A percentile compares a stretch with the other conserved stretches of the same genome.
These are phyloP conservation scores for Bombus consobrinus DNA, from an alignment of 1,140 invertebrate species.

Conservation along the genomic window DNA sequence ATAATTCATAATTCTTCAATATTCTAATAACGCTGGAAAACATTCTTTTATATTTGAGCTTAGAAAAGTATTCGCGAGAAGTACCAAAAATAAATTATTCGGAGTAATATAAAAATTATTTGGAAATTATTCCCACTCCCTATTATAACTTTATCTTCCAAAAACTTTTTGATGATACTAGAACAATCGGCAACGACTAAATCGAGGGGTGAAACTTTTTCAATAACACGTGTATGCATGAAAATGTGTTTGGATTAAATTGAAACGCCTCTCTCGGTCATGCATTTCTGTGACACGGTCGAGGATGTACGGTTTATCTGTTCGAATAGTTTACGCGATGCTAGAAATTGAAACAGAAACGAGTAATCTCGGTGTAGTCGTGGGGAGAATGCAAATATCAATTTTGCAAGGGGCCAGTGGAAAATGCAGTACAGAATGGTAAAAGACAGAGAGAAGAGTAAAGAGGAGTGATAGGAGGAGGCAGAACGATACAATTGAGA, in stretches of 20 bases:
- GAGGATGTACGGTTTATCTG: neutral
- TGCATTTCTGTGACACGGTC: slow-evolving; percentile 1
- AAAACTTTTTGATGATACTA: neutral
- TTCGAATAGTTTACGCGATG: slow-evolving; percentile 4
- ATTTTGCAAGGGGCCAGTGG: slow-evolving; percentile 24
- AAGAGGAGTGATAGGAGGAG: neutral
- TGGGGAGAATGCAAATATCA: slow-evolving; percentile 35
- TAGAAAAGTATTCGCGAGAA: neutral
- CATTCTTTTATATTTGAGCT: neutral
- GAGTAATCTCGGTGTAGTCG: slow-evolving; percentile 11
- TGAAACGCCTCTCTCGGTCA: neutral
- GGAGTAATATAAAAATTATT: neutral
- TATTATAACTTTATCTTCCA: neutral
- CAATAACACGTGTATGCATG: neutral
- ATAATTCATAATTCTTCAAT: neutral
- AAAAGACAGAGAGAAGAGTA: neutral
- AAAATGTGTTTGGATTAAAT: slow-evolving; percentile 5
- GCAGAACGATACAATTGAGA: slow-evolving; percentile 27
- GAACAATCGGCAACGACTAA: neutral
- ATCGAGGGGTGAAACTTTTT: neutral
- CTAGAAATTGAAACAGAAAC: slow-evolving; percentile 29
- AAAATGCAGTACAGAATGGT: neutral
- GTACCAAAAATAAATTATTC: neutral
- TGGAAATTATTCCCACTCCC: neutral
- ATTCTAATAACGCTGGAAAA: neutral